Evolutionary conservation across 2,113 vertebrate species (phyloP), one percentile per base, ranked within the genome.

Genomic region (Puntigrus tetrazona): DNA sequence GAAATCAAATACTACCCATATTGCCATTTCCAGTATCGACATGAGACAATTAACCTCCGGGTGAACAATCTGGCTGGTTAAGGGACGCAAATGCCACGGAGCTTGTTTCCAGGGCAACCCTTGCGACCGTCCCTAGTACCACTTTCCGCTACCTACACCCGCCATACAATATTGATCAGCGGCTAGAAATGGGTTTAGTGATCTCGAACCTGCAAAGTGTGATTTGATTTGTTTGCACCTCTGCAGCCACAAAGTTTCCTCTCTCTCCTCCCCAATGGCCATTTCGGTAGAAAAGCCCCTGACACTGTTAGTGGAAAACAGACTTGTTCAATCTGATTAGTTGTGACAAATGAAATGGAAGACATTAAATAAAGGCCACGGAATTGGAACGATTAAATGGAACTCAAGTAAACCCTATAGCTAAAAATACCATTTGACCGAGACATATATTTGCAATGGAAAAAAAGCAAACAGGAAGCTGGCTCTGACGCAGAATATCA

Each of bases 151-250:
- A 85, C 78, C 65, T 59, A 4, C 67, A 16, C 36, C 75, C 8
- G 75, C 61, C 75, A 69, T 57, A 61, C 45, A 57, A 31, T 84
- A 78, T 84, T 78, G 77, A 84, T 85, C 76, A 79, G n/a, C 11
- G 43, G 76, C n/a, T 57, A 85, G 84, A 79, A 86, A 79, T 57
- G 69, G 36, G 36, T 63, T 80, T 79, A 73, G 75, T 77, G 63
- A n/a, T 69, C 36, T 36, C 77, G 78, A 61, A n/a, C 78, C 36
- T 45, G 61, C 65, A 67, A 65, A 47, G 84, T 55, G 20, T 78
- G 80, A 74, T 85, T 87, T 59, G 76, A 88, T 85, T 85, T 72
- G 73, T 36, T 72, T 83, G 65, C 77, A 65, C 76, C 76, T 79
- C 65, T 55, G 75, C 41, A 74, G 4, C 75, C 74, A 72, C 67